Percentiles rank a stretch among this genome's conserved stretches.
Conservation (phyloP, 2,113 vertebrate genomes). For the Sinocyclocheilus anshuiensis region DNA sequence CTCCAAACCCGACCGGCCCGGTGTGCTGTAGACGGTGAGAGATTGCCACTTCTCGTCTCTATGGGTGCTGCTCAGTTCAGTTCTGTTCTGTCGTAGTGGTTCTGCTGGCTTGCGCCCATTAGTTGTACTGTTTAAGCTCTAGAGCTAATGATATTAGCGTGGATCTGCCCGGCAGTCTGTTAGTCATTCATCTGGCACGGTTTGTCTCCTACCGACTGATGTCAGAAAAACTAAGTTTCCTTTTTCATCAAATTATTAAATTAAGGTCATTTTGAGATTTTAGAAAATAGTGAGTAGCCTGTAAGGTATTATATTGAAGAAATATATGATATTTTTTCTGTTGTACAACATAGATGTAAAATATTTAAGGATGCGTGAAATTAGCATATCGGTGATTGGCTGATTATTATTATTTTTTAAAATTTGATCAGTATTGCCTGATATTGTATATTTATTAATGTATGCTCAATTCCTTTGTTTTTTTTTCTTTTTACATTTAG, state of each 20-base stretch:
- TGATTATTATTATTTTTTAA: too few species aligned
- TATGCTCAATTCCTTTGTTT: too few species aligned
- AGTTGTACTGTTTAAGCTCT: conserved; percentile 22
- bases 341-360: background rate
- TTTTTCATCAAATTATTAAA: background rate
- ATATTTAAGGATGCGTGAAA: background rate
- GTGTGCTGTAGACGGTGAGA: background rate
- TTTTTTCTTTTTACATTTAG: too few species aligned
- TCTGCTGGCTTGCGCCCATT: background rate
- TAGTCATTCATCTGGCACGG: background rate
- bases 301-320: background rate
- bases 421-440: too few species aligned
- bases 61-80: background rate
- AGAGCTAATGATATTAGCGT: conserved; percentile 17
- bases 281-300: background rate
- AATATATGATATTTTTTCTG: too few species aligned
- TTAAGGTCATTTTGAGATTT: background rate
- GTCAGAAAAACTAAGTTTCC: background rate
- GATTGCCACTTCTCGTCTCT: conserved; percentile 3
- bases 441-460: too few species aligned
- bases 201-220: background rate
- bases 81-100: background rate
- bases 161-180: background rate
- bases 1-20: background rate
- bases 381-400: background rate